A percentile compares a stretch with the other conserved stretches of the same genome.
phyloP scores from a whole-genome alignment of 2,888 invertebrate genomes.

The Heliconius charithonia region DNA sequence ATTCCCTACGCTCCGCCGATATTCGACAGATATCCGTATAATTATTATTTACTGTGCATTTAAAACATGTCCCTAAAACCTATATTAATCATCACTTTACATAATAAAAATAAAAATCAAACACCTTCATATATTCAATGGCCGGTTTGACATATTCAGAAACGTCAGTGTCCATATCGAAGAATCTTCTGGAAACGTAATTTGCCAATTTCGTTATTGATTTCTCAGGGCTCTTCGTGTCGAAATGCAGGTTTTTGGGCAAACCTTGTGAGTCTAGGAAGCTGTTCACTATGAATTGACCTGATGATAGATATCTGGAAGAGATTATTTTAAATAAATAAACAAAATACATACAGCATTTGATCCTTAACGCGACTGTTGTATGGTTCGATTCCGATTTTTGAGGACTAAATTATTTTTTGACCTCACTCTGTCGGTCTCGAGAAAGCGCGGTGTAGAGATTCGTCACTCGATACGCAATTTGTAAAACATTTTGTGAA shows the following conservation, averaged over 20 bases:
- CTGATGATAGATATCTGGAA: constrained; percentile 87
- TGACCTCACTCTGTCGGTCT: no score
- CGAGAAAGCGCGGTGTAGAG: no score
- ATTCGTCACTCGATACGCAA: no score
- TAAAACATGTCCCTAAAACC: no score
- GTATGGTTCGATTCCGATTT: no score
- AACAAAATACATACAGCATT: no score
- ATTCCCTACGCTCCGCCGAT: no score
- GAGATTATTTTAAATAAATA: background rate
- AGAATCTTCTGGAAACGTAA: constrained; percentile 86
- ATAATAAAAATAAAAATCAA: constrained; percentile 23
- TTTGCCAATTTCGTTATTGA: constrained; percentile 88
- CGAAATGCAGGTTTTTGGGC: constrained; percentile 88
- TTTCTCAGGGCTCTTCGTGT: constrained; percentile 87
- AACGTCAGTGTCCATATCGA: constrained; percentile 88
- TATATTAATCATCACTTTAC: background rate
- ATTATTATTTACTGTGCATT: no score
- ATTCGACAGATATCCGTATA: no score
- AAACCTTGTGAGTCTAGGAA: constrained; percentile 90
- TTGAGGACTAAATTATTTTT: no score
- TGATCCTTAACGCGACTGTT: no score
- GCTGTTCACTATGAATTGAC: constrained; percentile 88
- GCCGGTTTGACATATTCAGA: constrained; percentile 90
- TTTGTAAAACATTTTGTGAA: no score
- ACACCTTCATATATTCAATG: constrained; percentile 87